Conservation (phyloP, 2,888 invertebrate genomes). For the Thalpophila matura region DNA sequence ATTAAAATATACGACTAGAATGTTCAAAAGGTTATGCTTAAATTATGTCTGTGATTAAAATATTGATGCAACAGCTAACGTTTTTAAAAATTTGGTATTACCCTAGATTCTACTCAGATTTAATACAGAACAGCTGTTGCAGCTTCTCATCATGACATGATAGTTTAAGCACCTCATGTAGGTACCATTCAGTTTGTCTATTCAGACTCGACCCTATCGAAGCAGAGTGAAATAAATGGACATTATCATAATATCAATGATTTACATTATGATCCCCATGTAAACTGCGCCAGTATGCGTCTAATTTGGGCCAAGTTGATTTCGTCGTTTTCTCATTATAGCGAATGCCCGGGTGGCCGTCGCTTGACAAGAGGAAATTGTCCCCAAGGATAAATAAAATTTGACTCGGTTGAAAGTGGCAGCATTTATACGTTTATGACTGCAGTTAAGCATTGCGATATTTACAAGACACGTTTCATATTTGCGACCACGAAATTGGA, state of each 20-base stretch:
- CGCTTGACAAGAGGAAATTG: constrained; percentile 88
- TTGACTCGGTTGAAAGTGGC: constrained; percentile 82
- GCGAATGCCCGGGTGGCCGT: constrained; percentile 87
- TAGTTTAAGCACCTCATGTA: no score
- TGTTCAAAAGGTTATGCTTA: no score
- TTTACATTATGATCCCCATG: constrained; percentile 66
- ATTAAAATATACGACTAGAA: neutral
- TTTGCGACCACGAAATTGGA: constrained; percentile 37
- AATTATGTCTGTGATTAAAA: no score
- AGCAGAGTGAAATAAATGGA: neutral
- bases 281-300: constrained; percentile 75
- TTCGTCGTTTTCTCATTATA: constrained; percentile 87
- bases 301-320: constrained; percentile 87
- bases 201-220: no score
- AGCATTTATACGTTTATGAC: constrained; percentile 85
- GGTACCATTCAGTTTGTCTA: no score
- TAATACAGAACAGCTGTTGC: no score
- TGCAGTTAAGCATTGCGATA: constrained; percentile 72
- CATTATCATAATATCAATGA: neutral
- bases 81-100: no score
- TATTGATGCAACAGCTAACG: no score
- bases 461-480: constrained; percentile 55
- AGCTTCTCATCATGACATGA: no score
- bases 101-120: no score
- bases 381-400: constrained; percentile 87